Evolutionary conservation across 2,888 invertebrate genomes (phyloP), one percentile per base, ranked within the genome.

Genomic region (Luffia ferchaultella): DNA sequence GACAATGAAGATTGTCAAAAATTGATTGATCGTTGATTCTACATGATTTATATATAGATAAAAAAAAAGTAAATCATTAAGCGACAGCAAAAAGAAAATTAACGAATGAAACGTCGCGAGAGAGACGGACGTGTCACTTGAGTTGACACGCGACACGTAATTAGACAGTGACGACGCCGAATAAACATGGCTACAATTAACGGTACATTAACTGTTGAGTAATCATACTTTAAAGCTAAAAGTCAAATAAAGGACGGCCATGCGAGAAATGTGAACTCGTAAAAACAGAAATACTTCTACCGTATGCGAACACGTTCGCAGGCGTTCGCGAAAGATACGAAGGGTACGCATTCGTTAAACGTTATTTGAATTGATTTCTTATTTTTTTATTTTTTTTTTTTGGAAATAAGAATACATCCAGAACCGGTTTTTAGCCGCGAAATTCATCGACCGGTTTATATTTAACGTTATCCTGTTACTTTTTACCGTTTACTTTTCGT

Each of bases 391-490:
- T 30, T 30, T 30, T 30, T 30, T 30, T 30, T 30, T 30, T 12
- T 12, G 30, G 30, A 50, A 50, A 55, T 55, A 56, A 60, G 53
- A 61, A 57, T 58, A 57, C 47, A 57, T 54, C 55, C 59, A 62
- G 57, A 55, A 55, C 54, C 50, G 55, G 55, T 56, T 57, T 73
- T 69, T 68, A 63, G 5, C 30, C 5, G 12, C 67, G 65, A 75
- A 76, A 71, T 65, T 62, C 63, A 54, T 53, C 52, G 59, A 76
- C 78, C 70, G 70, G 77, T 78, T 70, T 58, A 50, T 55, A 59
- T 58, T 61, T 60, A 62, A 62, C 58, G 59, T 68, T 64, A 70
- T 69, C 71, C 74, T 72, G 76, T 76, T 77, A 73, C 62, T 70
- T 78, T 58, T 76, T 78, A 78, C 78, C 76, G 78, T 78, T 76